Conservation (phyloP, 2,888 invertebrate genomes). For the Homarus gammarus region DNA sequence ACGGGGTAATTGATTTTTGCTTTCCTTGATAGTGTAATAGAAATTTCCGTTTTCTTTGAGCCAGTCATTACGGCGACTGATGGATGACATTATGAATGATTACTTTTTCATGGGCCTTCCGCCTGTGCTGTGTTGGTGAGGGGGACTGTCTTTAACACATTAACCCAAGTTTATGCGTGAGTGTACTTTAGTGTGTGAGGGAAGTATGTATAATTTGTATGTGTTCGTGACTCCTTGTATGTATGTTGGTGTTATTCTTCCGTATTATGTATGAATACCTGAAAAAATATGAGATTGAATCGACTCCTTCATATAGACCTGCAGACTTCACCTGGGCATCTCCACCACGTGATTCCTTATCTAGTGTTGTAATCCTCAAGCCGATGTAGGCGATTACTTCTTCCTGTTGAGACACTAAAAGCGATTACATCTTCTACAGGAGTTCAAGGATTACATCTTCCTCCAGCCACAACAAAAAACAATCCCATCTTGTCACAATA, state of each 20-base stretch:
- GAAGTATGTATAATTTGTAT: no score
- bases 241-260: no score
- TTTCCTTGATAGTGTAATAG: neutral
- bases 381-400: neutral
- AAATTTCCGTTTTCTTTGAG: neutral
- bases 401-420: neutral
- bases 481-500: neutral
- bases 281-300: no score
- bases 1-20: neutral
- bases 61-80: neutral
- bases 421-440: neutral
- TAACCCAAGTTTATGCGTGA: neutral
- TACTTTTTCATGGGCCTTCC: neutral
- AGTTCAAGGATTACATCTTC: neutral
- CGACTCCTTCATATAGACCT: no score
- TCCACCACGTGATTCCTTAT: no score
- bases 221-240: no score
- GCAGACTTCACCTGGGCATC: no score
- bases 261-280: no score
- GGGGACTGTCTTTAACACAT: neutral
- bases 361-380: no score
- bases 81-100: neutral
- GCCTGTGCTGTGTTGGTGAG: neutral
- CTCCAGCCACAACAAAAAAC: neutral
- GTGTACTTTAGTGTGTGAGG: neutral